phyloP scores from a whole-genome alignment of 1,140 invertebrate species.

The Aphelinus certus region DNA sequence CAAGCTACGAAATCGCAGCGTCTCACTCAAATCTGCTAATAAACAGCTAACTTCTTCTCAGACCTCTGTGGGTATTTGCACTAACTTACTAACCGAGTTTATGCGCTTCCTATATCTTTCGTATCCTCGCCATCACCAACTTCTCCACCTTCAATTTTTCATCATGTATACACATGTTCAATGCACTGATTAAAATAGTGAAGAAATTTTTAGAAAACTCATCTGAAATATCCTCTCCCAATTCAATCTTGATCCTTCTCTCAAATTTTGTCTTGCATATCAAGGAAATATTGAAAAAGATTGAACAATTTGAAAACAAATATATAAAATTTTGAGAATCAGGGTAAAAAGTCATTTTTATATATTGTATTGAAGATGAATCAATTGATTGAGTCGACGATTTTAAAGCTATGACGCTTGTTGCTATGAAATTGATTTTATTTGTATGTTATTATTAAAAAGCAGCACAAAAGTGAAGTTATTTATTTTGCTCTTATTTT shows the following conservation, averaged over 20 bases:
- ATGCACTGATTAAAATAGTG: background rate
- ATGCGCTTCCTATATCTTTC: slow-evolving; percentile 39
- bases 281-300: too few species aligned
- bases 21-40: slow-evolving; percentile 62
- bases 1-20: slow-evolving; percentile 62
- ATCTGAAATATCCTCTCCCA: too few species aligned
- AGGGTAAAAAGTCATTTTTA: too few species aligned
- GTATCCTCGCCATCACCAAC: slow-evolving; percentile 23
- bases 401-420: slow-evolving; percentile 41
- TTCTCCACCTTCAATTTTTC: background rate
- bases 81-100: slow-evolving; percentile 60
- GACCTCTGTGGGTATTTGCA: slow-evolving; percentile 64
- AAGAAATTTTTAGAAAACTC: too few species aligned
- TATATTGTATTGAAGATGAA: too few species aligned
- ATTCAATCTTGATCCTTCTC: too few species aligned
- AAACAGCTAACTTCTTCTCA: slow-evolving; percentile 63
- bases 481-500: slow-evolving; percentile 1
- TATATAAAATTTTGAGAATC: too few species aligned
- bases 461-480: slow-evolving; percentile 27
- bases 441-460: slow-evolving; percentile 18
- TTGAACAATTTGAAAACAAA: too few species aligned
- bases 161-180: slow-evolving; percentile 9
- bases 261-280: too few species aligned
- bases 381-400: slow-evolving; percentile 40
- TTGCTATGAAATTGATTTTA: slow-evolving; percentile 25